Conservation (phyloP, 2,797 vertebrate species). For the Oreochromis mossambicus region DNA sequence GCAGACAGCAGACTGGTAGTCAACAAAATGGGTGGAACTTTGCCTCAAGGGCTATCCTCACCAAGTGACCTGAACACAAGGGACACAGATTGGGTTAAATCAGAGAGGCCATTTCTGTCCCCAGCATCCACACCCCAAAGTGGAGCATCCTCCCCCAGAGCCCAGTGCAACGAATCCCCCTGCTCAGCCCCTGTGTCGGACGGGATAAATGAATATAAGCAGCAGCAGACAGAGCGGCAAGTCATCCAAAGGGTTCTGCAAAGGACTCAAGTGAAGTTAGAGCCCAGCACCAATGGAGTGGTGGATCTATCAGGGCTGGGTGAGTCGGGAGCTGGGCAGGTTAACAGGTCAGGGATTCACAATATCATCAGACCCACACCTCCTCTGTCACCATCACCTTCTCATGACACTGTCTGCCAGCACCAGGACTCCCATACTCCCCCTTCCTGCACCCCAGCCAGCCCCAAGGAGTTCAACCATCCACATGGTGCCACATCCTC, state of each 20-base stretch:
- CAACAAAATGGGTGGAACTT: conserved; percentile 29
- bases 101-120: conserved; percentile 64
- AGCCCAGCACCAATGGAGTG: conserved; percentile 81
- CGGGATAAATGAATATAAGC: conserved; percentile 86
- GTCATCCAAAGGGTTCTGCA: conserved; percentile 92
- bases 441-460: conserved; percentile 30
- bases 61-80: conserved; percentile 47
- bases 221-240: conserved; percentile 81
- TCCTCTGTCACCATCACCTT: conserved; percentile 43
- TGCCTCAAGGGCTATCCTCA: conserved; percentile 35
- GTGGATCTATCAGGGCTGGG: conserved; percentile 77
- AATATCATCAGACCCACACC: conserved; percentile 50
- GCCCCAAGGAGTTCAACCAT: conserved; percentile 42
- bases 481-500: conserved; percentile 58
- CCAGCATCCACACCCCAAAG: conserved; percentile 61
- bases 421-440: conserved; percentile 42
- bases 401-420: conserved; percentile 52
- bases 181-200: conserved; percentile 78
- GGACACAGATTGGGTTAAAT: conserved; percentile 70
- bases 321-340: conserved; percentile 43
- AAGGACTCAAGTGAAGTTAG: conserved; percentile 83
- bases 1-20: conserved; percentile 37
- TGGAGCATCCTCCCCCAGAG: conserved; percentile 61
- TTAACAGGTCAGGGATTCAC: conserved; percentile 46
- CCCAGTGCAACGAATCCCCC: conserved; percentile 81